Percentiles rank a stretch among this genome's conserved stretches.
Evolutionary conservation across 2,888 invertebrate genomes (phyloP).

Genomic region (Cacoxenus indagator): DNA sequence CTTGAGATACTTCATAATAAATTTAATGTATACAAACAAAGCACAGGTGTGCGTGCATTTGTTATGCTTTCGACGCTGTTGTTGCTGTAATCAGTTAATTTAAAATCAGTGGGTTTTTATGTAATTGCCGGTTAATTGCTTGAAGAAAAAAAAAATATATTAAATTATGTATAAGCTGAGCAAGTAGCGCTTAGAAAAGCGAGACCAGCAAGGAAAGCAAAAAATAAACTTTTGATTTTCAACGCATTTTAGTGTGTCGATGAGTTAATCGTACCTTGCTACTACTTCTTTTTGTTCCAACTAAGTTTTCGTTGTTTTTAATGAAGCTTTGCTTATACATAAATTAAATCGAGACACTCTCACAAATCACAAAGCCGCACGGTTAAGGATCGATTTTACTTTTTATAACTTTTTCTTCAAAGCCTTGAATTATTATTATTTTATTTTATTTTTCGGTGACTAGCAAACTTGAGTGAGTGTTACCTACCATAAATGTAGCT

Average conservation of each 20-base stretch:
- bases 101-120: slow-evolving; percentile 54
- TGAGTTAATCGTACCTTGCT: background rate
- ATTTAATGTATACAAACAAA: background rate
- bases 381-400: too few species aligned
- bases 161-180: background rate
- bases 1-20: background rate
- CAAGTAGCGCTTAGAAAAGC: too few species aligned
- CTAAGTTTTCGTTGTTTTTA: too few species aligned
- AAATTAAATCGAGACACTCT: too few species aligned
- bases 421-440: too few species aligned
- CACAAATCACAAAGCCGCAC: too few species aligned
- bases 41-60: slow-evolving; percentile 30
- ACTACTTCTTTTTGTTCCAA: background rate
- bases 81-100: slow-evolving; percentile 59
- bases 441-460: too few species aligned
- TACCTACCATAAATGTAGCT: background rate
- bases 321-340: too few species aligned
- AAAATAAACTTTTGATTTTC: background rate
- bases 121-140: slow-evolving; percentile 54
- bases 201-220: background rate
- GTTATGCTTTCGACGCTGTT: slow-evolving; percentile 10
- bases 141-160: background rate
- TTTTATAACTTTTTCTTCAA: too few species aligned
- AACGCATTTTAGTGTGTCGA: slow-evolving; percentile 9
- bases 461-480: too few species aligned